These are phyloP conservation scores for Eulemur macaco DNA, from an alignment of 2,113 vertebrate species.

Conservation along the genomic window DNA sequence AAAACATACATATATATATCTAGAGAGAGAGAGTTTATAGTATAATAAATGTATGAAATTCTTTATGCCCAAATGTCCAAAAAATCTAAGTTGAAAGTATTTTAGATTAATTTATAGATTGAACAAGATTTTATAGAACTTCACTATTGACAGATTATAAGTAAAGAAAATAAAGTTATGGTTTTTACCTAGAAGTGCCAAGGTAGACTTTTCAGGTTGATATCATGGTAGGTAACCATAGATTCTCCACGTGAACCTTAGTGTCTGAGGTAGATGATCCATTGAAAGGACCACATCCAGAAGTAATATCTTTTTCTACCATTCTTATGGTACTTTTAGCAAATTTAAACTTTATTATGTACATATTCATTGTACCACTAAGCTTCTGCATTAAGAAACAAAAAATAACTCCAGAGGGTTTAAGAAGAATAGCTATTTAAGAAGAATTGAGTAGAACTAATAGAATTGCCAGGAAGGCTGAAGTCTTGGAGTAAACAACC, in stretches of 20 bases:
- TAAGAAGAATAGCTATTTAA: not conserved
- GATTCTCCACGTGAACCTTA: not conserved
- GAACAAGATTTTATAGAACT: not conserved
- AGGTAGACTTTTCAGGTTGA: not conserved
- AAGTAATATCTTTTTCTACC: not conserved
- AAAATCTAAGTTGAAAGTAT: not conserved
- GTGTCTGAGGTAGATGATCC: not conserved
- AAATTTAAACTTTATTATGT: not conserved
- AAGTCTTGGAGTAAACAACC: not conserved
- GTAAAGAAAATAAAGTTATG: not conserved
- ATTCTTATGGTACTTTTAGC: not conserved
- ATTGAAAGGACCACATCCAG: not conserved
- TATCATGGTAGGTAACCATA: not conserved
- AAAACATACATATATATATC: not conserved
- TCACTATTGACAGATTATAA: not conserved
- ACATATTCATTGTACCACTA: not conserved
- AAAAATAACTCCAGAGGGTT: not conserved
- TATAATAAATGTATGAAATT: not conserved
- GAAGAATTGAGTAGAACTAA: not conserved
- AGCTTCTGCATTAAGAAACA: not conserved
- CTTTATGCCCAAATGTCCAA: not conserved
- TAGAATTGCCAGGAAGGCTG: not conserved
- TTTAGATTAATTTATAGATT: slow-evolving; percentile 8
- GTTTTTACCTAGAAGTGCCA: not conserved
- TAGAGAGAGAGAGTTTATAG: not conserved